Base-by-base conservation (phyloP, 2,113 vertebrate genomes). In the Hemichromis elongatus region DNA sequence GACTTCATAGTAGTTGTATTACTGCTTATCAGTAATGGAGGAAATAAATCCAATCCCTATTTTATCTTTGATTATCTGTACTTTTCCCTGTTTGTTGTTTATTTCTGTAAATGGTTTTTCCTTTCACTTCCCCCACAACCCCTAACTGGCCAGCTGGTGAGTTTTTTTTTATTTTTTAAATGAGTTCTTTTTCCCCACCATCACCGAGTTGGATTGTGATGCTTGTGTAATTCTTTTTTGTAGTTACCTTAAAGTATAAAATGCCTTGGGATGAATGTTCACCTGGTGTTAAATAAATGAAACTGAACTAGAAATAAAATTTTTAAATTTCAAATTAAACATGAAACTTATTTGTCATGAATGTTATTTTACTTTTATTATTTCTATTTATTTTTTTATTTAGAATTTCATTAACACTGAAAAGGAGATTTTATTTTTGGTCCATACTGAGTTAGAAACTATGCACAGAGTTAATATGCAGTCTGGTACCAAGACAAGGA, bases 311-410 rank as follows among this genome's bases (percentile, higher is more conserved):
- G 1, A 61, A 33, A 33, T 33, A 33, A 33, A 6, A 61, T 37
- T n/a, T n/a, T 37, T 1, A 5, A 0, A 45, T 26, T 68, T 24
- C 19, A 42, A 45, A 45, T 26, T 42, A 26, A 45, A 18, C 8
- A 45, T 45, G 40, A 26, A 26, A 6, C 13, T 26, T 5, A 45
- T 70, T 42, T 18, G 7, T 13, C 5, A 14, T 14, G 4, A 14
- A 14, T 45, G 42, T 45, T 13, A 45, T 14, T n/a, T n/a, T n/a
- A n/a, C n/a, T 42, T 42, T 12, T 42, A 40, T 68, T 2, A 42
- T 40, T 68, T 10, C 13, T 0, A 6, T 45, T 26, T 4, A 19
- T 18, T 35, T 28, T 16, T 57, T 13, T 18, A 0, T 66, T 66
- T 14, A n/a, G n/a, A n/a, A n/a, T 24, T 18, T 33, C 18, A 57